Conservation (phyloP, 2,797 vertebrate species). For the Zonotrichia albicollis region DNA sequence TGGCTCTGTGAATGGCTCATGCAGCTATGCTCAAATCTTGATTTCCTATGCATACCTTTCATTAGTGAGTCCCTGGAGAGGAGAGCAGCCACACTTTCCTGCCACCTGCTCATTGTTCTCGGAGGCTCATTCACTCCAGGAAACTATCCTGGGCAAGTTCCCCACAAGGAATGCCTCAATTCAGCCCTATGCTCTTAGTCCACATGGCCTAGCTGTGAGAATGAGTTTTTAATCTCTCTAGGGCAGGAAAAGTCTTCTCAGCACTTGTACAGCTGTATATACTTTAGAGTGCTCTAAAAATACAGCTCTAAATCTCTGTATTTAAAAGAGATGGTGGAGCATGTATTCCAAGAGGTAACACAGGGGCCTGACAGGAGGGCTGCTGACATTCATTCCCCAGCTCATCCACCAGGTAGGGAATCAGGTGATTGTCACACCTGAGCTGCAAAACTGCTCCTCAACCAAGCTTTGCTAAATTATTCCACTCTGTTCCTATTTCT, state of each 20-base stretch:
- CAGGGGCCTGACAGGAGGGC: not conserved
- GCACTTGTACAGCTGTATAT: slow-evolving; percentile 54
- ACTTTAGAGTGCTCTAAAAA: slow-evolving; percentile 25
- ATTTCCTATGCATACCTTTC: slow-evolving; percentile 30
- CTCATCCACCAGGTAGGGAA: rapidly evolving
- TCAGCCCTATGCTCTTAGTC: not conserved
- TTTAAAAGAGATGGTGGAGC: not conserved
- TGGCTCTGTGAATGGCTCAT: not conserved
- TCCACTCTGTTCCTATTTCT: not conserved
- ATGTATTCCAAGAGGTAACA: not conserved
- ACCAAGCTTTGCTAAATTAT: not conserved
- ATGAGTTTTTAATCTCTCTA: slow-evolving; percentile 42
- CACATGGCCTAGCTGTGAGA: slow-evolving; percentile 1
- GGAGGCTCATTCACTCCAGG: not conserved
- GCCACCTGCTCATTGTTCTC: slow-evolving; percentile 39
- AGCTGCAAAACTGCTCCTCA: not conserved
- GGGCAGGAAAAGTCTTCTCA: slow-evolving; percentile 44
- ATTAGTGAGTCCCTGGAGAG: not conserved
- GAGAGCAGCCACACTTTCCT: slow-evolving; percentile 22
- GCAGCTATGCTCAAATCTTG: not conserved
- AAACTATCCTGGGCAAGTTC: not conserved
- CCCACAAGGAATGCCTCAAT: not conserved
- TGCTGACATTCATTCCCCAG: not conserved
- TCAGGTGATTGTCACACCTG: not conserved
- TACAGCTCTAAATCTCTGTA: not conserved